phyloP scores from a whole-genome alignment of 2,888 invertebrate species.

The Priocnemis perturbator region DNA sequence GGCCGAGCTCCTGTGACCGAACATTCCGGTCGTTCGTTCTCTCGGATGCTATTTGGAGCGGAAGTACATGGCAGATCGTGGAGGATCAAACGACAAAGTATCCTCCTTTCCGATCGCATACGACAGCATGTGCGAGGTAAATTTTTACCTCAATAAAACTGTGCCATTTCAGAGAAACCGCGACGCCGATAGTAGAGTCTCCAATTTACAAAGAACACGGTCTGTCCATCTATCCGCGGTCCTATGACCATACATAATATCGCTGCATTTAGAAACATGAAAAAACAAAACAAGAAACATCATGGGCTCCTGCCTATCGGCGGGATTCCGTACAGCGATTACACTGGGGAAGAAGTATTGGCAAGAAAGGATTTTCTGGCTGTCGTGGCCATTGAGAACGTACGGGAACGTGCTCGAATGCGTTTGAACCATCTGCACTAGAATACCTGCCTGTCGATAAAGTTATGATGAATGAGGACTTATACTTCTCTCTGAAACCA shows the following conservation, averaged over 20 bases:
- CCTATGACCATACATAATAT: no score
- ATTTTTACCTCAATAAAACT: slow-evolving; percentile 20
- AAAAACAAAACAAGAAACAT: no score
- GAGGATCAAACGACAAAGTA: slow-evolving; percentile 46
- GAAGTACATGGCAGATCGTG: slow-evolving; percentile 49
- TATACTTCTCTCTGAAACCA: slow-evolving; percentile 28
- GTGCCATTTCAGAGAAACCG: slow-evolving; percentile 9
- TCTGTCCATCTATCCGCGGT: no score
- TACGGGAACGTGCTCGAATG: no score
- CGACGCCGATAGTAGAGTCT: no score
- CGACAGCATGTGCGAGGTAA: slow-evolving; percentile 24
- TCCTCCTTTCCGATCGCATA: slow-evolving; percentile 38
- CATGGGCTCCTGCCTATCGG: no score
- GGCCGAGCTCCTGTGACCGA: slow-evolving; percentile 47
- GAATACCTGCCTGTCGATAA: slow-evolving; percentile 27
- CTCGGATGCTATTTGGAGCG: slow-evolving; percentile 55
- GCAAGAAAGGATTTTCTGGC: not conserved
- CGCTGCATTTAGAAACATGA: no score
- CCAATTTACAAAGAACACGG: no score
- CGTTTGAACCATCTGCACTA: no score
- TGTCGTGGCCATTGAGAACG: no score
- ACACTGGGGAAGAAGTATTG: not conserved
- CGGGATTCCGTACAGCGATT: no score
- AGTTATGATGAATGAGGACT: slow-evolving; percentile 30
- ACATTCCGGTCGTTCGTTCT: slow-evolving; percentile 50